Conservation (phyloP, 2,797 vertebrate species). For the Acanthurus leucopareius region DNA sequence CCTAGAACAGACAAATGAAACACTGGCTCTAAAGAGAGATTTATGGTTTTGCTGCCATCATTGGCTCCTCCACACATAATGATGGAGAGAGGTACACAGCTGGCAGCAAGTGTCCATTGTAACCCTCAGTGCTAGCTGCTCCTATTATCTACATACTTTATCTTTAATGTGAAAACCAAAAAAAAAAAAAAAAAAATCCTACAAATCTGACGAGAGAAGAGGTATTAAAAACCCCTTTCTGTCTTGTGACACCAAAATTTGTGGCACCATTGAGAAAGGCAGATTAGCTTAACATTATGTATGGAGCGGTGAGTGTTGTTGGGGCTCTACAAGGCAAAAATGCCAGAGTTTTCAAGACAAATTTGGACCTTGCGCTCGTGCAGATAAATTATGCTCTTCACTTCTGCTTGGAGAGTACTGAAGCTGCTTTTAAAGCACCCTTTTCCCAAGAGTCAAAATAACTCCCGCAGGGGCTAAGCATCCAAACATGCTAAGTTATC, state of each 20-base stretch:
- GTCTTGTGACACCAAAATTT: conserved; percentile 6
- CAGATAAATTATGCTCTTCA: conserved; percentile 48
- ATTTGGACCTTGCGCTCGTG: conserved; percentile 39
- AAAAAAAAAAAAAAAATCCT: too few relatives aligned
- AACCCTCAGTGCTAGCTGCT: too few relatives aligned
- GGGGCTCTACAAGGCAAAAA: conserved; percentile 15
- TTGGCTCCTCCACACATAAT: too few relatives aligned
- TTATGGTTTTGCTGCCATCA: too few relatives aligned
- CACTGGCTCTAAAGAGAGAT: too few relatives aligned
- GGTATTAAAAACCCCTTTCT: conserved; percentile 26
- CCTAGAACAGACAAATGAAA: too few relatives aligned
- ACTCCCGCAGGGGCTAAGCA: conserved; percentile 22
- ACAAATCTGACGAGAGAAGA: conserved; percentile 4
- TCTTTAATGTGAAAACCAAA: too few relatives aligned
- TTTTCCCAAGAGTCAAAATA: conserved; percentile 30
- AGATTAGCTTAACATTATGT: conserved; percentile 17
- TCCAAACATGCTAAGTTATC: conserved; percentile 37
- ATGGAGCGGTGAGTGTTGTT: conserved; percentile 5
- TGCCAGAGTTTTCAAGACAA: conserved; percentile 18
- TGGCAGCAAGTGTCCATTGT: too few relatives aligned
- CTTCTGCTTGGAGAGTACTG: conserved; percentile 19
- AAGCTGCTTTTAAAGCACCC: conserved; percentile 46
- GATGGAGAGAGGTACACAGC: too few relatives aligned
- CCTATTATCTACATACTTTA: too few relatives aligned
- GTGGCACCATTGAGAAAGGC: conserved; percentile 31